These are phyloP conservation scores for Stichopus chloronotus DNA, from an alignment of 35 echinoderm and acorn worm genomes.

Conservation along the genomic window DNA sequence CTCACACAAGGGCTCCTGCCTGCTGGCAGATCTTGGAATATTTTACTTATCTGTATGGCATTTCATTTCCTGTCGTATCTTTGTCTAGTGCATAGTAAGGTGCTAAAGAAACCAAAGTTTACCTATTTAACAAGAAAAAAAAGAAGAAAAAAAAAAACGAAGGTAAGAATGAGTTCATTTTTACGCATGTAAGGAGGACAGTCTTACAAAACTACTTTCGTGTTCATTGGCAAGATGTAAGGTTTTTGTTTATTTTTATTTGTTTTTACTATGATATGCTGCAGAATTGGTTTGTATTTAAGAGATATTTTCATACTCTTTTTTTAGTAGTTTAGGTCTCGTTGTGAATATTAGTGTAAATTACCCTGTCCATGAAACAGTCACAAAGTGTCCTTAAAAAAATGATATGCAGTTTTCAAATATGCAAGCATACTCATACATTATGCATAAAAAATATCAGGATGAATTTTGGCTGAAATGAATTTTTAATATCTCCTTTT, in stretches of 20 bases:
- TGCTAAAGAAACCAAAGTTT: background rate
- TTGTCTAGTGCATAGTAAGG: background rate
- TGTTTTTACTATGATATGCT: constrained; percentile 48
- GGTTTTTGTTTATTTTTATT: background rate
- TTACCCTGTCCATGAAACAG: constrained; percentile 5
- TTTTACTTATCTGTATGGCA: too few relatives aligned
- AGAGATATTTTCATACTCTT: constrained; percentile 51
- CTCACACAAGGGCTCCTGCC: too few relatives aligned
- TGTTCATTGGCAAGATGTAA: too few relatives aligned
- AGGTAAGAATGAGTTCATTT: too few relatives aligned
- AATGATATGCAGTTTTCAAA: constrained; percentile 12
- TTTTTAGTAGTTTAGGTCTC: constrained; percentile 24
- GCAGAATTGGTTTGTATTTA: constrained; percentile 40
- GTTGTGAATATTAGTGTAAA: constrained; percentile 39
- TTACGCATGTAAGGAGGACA: too few relatives aligned
- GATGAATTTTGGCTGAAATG: constrained; percentile 48
- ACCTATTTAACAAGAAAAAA: too few relatives aligned
- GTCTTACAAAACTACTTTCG: too few relatives aligned
- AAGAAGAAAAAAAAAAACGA: too few relatives aligned
- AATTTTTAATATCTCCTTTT: background rate
- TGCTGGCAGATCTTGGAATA: too few relatives aligned
- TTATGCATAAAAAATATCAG: constrained; percentile 8
- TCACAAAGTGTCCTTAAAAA: constrained; percentile 39
- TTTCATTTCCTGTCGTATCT: too few relatives aligned
- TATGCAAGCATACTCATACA: constrained; percentile 25